Evolutionary conservation across 2,113 vertebrate genomes (phyloP), one percentile per base, ranked within the genome.

Genomic region (Hypomesus transpacificus): DNA sequence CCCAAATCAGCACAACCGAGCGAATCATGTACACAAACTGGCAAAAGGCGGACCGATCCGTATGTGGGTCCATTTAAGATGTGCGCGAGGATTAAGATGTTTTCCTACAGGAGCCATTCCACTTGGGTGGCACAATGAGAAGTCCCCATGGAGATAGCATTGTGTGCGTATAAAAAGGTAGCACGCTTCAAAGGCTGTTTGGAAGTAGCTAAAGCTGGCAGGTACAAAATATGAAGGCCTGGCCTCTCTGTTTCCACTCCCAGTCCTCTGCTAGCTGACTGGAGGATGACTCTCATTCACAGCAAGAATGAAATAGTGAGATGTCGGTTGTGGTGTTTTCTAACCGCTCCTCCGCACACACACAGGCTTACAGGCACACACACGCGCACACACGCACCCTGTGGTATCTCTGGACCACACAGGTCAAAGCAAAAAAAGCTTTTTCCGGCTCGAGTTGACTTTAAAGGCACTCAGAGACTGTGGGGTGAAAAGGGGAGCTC

Each of bases 51-150:
- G 72, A 69, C 28, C n/a, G 61, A 75, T 77, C 77, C 73, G 51
- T 58, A 85, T 85, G 83, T 54, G 80, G 85, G 81, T 69, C 61
- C 74, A 83, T 80, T 87, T 76, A 80, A 62, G 67, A 71, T 9
- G 59, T 77, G 66, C 58, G 56, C 14, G 56, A 46, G 73, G 53
- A 64, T 64, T 65, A 75, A 70, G 77, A 82, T 75, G 70, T 79
- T 82, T 79, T 58, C 52, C n/a, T 26, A 7, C 26, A 46, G 6
- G 6, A 17, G 54, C 34, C 61, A 21, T 57, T 24, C 65, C 68
- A 74, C 73, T 69, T 78, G 82, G 82, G 82, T 83, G 78, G 82
- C 69, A 63, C 70, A 59, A 73, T 53, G 73, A 59, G 64, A 65
- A 46, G 56, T 59, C 56, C 21, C 66, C 51, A 75, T 58, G 71